A percentile compares a stretch with the other conserved stretches of the same genome.
Evolutionary conservation across 37 sponge, comb jelly and placozoan genomes (phyloP).

Genomic region (Chondrosia reniformis): DNA sequence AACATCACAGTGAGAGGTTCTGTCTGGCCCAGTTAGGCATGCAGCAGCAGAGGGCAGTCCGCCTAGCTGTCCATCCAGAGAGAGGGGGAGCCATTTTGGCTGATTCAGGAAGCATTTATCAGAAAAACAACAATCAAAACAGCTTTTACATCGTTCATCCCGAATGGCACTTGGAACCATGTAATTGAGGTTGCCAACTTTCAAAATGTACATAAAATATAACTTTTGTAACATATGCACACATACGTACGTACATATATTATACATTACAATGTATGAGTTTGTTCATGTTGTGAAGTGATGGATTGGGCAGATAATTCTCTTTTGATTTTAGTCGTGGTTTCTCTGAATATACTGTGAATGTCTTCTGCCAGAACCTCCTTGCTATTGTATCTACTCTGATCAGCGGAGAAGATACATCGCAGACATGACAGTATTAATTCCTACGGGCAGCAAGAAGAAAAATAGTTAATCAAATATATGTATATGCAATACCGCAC

Average conservation of each 20-base stretch:
- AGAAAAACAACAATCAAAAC: background rate
- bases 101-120: background rate
- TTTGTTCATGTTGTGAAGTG: no score
- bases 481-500: background rate
- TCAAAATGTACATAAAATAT: background rate
- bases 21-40: no score
- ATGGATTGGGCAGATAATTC: no score
- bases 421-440: slow-evolving; percentile 39
- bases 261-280: no score
- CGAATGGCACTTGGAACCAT: slow-evolving; percentile 15
- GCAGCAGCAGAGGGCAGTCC: background rate
- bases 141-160: background rate
- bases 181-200: background rate
- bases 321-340: slow-evolving; percentile 7
- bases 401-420: slow-evolving; percentile 59
- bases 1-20: background rate
- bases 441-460: slow-evolving; percentile 13
- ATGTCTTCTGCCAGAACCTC: slow-evolving; percentile 66
- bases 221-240: background rate
- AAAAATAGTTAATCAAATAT: background rate
- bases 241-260: no score
- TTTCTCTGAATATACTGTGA: slow-evolving; percentile 25
- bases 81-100: slow-evolving; percentile 3
- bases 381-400: slow-evolving; percentile 39
- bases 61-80: background rate